Evolutionary conservation across 2,797 vertebrate genomes (phyloP).

Genomic region (Girardinus metallicus): DNA sequence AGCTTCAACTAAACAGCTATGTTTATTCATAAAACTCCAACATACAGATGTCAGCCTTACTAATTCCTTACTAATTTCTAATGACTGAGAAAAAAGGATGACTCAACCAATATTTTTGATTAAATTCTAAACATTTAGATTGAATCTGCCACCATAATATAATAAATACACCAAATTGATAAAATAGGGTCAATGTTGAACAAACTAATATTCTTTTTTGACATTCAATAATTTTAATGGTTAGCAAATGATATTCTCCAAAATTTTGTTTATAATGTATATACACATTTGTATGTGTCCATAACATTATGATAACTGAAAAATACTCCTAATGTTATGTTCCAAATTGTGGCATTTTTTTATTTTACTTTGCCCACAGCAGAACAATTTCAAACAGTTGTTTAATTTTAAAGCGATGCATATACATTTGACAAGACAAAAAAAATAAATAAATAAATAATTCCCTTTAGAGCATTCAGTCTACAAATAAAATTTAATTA

Average conservation of each 20-base stretch:
- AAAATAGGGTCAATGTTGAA: background rate
- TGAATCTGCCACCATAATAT: background rate
- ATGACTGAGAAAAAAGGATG: background rate
- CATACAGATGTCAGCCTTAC: background rate
- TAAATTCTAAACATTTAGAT: background rate
- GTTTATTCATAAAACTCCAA: background rate
- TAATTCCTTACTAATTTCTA: background rate
- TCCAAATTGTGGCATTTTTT: background rate
- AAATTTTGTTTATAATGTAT: background rate
- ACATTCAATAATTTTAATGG: background rate
- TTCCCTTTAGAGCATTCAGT: constrained; percentile 12
- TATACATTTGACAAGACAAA: background rate
- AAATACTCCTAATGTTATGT: background rate
- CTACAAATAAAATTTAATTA: constrained; percentile 19
- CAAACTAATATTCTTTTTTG: background rate
- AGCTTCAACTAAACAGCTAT: background rate
- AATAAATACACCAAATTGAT: no score
- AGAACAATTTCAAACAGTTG: constrained; percentile 4
- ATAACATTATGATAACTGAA: background rate
- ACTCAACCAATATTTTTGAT: background rate
- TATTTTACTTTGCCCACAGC: background rate
- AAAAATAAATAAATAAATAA: background rate
- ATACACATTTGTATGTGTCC: background rate
- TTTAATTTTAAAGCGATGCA: background rate
- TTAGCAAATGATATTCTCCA: background rate